These are phyloP conservation scores for Glaucopsyche alexis DNA, from an alignment of 2,888 invertebrate species.

Conservation along the genomic window DNA sequence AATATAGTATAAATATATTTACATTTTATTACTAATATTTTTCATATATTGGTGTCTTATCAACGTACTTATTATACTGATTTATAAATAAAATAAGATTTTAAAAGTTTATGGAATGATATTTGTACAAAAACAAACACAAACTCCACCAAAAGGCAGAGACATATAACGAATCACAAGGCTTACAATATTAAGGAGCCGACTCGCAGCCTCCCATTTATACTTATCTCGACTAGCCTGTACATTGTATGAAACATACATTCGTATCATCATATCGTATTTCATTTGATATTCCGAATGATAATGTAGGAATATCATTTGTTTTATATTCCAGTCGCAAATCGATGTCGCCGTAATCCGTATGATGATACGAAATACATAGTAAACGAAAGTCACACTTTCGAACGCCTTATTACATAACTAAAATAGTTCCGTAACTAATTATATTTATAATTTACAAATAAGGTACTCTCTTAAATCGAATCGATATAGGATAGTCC, in stretches of 20 bases:
- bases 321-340: conserved; percentile 8
- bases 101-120: conserved; percentile 76
- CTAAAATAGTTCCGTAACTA: conserved; percentile 79
- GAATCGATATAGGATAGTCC: conserved; percentile 68
- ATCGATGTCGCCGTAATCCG: conserved; percentile 20
- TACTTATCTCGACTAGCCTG: conserved; percentile 68
- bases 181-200: conserved; percentile 50
- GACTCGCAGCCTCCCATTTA: conserved; percentile 42
- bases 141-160: conserved; percentile 68
- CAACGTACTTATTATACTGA: conserved; percentile 69
- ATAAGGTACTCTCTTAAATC: conserved; percentile 74
- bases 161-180: conserved; percentile 68
- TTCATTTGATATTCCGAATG: conserved; percentile 13
- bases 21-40: conserved; percentile 72
- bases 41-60: conserved; percentile 79
- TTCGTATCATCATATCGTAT: conserved; percentile 41
- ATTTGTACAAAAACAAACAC: conserved; percentile 78
- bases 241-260: conserved; percentile 62
- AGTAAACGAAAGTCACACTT: conserved; percentile 73
- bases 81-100: conserved; percentile 73
- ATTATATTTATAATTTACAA: conserved; percentile 78
- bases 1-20: conserved; percentile 79
- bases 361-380: conserved; percentile 44
- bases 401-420: conserved; percentile 57
- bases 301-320: conserved; percentile 18